Evolutionary conservation across 2,113 vertebrate species (phyloP).

Genomic region (Lucifuga dentata): DNA sequence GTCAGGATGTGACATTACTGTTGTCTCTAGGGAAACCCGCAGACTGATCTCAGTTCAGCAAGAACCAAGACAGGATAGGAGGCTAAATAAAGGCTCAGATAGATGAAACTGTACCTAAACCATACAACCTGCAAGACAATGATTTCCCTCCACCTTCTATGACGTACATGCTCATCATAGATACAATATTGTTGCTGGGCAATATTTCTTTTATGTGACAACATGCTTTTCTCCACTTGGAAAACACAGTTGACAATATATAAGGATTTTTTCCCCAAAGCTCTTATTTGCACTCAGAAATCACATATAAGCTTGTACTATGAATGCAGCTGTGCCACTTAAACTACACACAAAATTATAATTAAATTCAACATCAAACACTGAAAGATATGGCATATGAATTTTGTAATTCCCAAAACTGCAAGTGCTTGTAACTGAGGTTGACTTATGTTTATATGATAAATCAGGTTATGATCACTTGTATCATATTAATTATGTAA

Average conservation of each 20-base stretch:
- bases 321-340: too few species aligned
- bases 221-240: neutral
- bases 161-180: slow-evolving; percentile 51
- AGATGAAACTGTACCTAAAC: slow-evolving; percentile 76
- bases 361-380: too few species aligned
- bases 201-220: slow-evolving; percentile 1
- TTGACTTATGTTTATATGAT: neutral
- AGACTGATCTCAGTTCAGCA: slow-evolving; percentile 87
- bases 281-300: too few species aligned
- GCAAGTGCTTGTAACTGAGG: neutral
- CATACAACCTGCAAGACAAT: slow-evolving; percentile 74
- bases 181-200: slow-evolving; percentile 5
- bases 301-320: too few species aligned
- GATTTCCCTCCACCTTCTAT: slow-evolving; percentile 58
- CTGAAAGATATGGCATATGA: too few species aligned
- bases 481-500: neutral
- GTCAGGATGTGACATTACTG: slow-evolving; percentile 92
- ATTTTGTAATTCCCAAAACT: neutral
- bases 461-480: neutral
- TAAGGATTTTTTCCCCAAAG: too few species aligned
- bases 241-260: neutral
- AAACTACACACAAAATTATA: too few species aligned
- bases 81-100: slow-evolving; percentile 85
- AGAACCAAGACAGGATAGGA: slow-evolving; percentile 75
- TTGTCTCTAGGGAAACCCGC: slow-evolving; percentile 89